phyloP scores from a whole-genome alignment of 2,888 invertebrate species.

The Baronia brevicornis region DNA sequence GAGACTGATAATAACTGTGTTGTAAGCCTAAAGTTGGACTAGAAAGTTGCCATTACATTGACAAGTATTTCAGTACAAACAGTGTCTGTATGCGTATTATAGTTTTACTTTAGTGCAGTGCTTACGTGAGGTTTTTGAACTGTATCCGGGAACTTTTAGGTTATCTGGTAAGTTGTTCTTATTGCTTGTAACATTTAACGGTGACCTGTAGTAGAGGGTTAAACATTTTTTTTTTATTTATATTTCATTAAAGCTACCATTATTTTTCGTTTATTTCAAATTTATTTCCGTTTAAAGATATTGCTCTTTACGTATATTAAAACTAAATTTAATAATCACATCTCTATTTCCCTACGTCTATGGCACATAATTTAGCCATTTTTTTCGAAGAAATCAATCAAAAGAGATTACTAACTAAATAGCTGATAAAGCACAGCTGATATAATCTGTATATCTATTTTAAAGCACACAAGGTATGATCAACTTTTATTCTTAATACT shows the following conservation, averaged over 20 bases:
- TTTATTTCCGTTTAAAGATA: no score
- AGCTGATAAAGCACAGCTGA: no score
- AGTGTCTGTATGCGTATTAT: conserved; percentile 36
- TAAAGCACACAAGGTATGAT: no score
- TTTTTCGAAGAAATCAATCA: no score
- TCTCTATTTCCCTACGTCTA: no score
- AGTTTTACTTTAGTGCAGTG: conserved; percentile 44
- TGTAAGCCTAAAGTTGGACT: conserved; percentile 23
- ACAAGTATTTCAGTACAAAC: conserved; percentile 34
- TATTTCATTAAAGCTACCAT: background rate
- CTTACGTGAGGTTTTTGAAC: conserved; percentile 40
- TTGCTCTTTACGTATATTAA: no score
- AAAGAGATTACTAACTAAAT: no score
- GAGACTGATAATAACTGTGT: conserved; percentile 1
- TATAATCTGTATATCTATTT: no score
- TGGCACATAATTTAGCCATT: no score
- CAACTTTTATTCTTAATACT: no score
- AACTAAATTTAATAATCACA: no score
- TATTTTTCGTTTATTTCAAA: no score
- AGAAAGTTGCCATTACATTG: conserved; percentile 49
- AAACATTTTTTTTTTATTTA: background rate
- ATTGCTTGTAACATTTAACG: conserved; percentile 10
- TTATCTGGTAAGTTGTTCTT: conserved; percentile 34
- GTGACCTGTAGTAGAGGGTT: background rate
- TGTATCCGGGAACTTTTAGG: conserved; percentile 37